Base-by-base conservation (phyloP, 2,113 vertebrate species). In the Zeus faber region DNA sequence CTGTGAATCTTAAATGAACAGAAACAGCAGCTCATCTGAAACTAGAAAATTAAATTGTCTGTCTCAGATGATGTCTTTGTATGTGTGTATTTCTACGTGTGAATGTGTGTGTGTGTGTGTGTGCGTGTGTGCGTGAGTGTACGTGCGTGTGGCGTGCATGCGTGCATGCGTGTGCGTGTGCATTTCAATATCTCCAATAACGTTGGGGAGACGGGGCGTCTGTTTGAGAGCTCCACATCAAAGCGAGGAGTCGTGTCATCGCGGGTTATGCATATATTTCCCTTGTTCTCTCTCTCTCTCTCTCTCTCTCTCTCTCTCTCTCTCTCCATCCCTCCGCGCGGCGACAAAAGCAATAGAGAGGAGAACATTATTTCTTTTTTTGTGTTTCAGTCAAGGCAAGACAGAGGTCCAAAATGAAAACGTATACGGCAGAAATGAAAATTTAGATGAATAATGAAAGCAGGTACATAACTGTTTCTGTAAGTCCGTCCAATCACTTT, bases 191-290 rank as follows among this genome's bases (percentile, higher is more conserved):
- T 73, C 62, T 52, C 76, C 69, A 53, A 67, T 75, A 78, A 78
- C 26, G 20, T 5, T 2, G 35, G 45, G 49, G 60, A 72, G 74
- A 73, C 20, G 41, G 52, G 55, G 72, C 76, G 67, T 81, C 77
- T 78, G 74, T 72, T 77, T 65, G 66, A 73, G 65, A 65, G 79
- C 54, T 50, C 76, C 67, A 81, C 82, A 84, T 89, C 77, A 85
- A 85, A 89, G n/a, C 40, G 43, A 61, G 72, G 49, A 33, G 18
- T 11, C 5, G 22, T 72, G 80, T 78, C 77, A 79, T 72, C 23
- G 9, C 41, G 62, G 77, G 83, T 71, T 80, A 67, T 49, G 75
- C 78, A 82, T 80, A 77, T 67, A 83, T 77, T 86, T 83, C 70
- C 68, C 72, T 70, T 58, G 67, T 77, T 70, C 67, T 70, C 72